A percentile compares a stretch with the other conserved stretches of the same genome.
phyloP scores from a whole-genome alignment of 1,140 invertebrate genomes.

The Kradibia gibbosae region DNA sequence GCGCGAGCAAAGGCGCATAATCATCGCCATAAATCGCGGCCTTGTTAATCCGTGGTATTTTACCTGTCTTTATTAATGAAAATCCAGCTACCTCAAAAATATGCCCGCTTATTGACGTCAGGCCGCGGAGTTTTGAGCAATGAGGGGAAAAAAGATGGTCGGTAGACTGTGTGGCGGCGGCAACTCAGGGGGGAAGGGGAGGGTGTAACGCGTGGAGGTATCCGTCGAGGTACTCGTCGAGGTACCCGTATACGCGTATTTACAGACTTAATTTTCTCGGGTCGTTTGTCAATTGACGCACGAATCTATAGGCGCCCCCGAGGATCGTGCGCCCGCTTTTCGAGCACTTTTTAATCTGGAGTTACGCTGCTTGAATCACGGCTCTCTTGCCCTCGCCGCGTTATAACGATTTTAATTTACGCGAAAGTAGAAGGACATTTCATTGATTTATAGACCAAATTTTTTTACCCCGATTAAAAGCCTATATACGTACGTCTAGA shows the following conservation, averaged over 20 bases:
- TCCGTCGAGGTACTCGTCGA: too few species aligned
- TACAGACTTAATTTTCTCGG: constrained; percentile 39
- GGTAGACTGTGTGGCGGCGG: too few species aligned
- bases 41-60: constrained; percentile 11
- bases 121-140: not conserved
- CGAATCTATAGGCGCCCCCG: constrained; percentile 15
- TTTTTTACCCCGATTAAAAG: constrained; percentile 30
- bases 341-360: constrained; percentile 39
- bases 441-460: constrained; percentile 37
- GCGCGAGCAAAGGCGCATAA: constrained; percentile 1
- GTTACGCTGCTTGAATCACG: constrained; percentile 31
- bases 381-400: not conserved
- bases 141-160: not conserved
- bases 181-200: not conserved
- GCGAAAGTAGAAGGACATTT: constrained; percentile 40
- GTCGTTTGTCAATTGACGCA: constrained; percentile 46
- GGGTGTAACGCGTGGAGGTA: too few species aligned
- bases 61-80: constrained; percentile 29
- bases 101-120: not conserved
- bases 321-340: constrained; percentile 25
- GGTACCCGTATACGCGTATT: not conserved
- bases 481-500: not conserved
- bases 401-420: constrained; percentile 43
- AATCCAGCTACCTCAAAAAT: not conserved
- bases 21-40: constrained; percentile 15